A percentile compares a stretch with the other conserved stretches of the same genome.
These are phyloP conservation scores for Lacerta bilineata DNA, from an alignment of 2,797 vertebrate genomes.

Conservation along the genomic window DNA sequence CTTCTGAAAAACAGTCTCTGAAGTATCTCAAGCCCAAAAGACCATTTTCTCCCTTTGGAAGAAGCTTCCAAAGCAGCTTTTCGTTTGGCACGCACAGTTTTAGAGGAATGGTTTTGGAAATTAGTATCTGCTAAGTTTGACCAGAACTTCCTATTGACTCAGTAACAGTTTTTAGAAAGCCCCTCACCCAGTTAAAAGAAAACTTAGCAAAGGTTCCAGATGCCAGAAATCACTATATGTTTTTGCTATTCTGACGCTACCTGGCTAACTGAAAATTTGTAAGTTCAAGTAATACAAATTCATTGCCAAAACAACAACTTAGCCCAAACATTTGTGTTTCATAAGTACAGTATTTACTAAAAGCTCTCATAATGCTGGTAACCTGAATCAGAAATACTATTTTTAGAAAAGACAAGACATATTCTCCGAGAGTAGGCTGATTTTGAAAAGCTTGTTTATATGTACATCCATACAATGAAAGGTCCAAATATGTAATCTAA, in stretches of 20 bases:
- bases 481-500: neutral
- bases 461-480: neutral
- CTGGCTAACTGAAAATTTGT: neutral
- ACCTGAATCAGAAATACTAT: neutral
- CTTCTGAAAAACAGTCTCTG: conserved; percentile 23
- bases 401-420: neutral
- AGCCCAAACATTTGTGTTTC: neutral
- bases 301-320: conserved; percentile 19
- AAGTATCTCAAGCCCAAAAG: conserved; percentile 16
- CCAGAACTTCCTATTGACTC: conserved; percentile 11
- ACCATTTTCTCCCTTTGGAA: conserved; percentile 12
- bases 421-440: neutral
- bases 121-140: conserved; percentile 19
- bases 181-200: neutral
- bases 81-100: neutral
- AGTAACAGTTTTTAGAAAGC: neutral
- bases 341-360: conserved; percentile 8
- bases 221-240: neutral
- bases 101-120: conserved; percentile 26
- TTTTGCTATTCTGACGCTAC: neutral
- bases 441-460: neutral
- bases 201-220: neutral
- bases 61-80: conserved; percentile 20
- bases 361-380: neutral
- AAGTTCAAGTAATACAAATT: neutral